Evolutionary conservation across 2,113 vertebrate genomes (phyloP), one percentile per base, ranked within the genome.

Genomic region (Labeo rohita): DNA sequence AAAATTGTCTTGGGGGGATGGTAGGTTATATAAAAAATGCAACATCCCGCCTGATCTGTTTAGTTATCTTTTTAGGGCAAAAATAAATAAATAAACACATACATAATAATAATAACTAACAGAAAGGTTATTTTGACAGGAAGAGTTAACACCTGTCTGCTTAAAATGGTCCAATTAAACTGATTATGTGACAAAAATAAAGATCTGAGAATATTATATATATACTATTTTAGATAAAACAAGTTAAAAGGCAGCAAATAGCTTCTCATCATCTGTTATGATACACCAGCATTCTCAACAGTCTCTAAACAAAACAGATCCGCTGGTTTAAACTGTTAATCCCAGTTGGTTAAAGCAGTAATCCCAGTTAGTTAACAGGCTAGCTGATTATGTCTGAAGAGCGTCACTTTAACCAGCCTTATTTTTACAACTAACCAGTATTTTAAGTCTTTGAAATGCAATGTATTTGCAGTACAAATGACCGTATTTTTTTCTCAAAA

Each of bases 351-450:
- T 73, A 77, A 54, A 77, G 3, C 75, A 36, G 49, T 52, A 77
- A 77, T 77, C 50, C 49, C 75, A 54, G 75, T 18, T 77, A 76
- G 75, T 77, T 77, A 77, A 15, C 75, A 54, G 8, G 3, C 21
- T 74, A 49, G 6, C 72, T 13, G 43, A 45, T 23, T n/a, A 73
- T 45, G 0, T 16, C 39, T 11, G 0, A 72, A 45, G 68, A 45
- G 68, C 68, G 68, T 45, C 68, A n/a, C 45, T 49, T 50, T 15
- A 49, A 23, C n/a, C 45, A 74, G 3, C 15, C 16, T 10, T 21
- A n/a, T 43, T 45, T 39, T 45, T 18, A 47, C 39, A 21, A 23
- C 21, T 49, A 49, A 7, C 21, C 45, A 8, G 3, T 3, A 10
- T 11, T 72, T 16, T 21, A 68, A 34, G 7, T 39, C 28, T 11